Conservation (phyloP, 2,797 vertebrate genomes). For the Propithecus perrieri region DNA sequence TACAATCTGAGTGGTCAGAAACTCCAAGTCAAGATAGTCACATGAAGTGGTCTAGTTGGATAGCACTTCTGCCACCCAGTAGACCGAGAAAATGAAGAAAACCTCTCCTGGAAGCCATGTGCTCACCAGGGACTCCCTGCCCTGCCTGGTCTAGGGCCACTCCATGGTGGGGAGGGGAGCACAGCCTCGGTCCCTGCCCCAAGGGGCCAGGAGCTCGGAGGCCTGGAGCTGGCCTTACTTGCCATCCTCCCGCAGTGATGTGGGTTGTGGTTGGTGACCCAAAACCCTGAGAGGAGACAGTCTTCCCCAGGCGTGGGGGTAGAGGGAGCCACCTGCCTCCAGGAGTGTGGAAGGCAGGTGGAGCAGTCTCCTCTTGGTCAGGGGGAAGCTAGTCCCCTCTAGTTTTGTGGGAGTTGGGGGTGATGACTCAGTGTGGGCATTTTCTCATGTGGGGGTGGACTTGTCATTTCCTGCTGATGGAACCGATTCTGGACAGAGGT, state of each 20-base stretch:
- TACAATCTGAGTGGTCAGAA: background rate
- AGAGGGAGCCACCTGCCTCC: too few species aligned
- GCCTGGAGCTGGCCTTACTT: background rate
- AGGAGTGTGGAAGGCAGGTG: background rate
- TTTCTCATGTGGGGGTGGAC: background rate
- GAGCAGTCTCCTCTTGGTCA: background rate
- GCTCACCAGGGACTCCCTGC: background rate
- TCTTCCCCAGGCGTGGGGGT: background rate
- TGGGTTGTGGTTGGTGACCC: background rate
- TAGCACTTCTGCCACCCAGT: background rate
- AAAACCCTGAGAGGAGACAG: background rate
- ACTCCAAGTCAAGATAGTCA: background rate
- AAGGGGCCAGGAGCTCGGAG: background rate
- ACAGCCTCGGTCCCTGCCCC: rapidly evolving
- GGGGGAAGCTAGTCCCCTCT: too few species aligned
- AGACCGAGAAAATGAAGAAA: background rate
- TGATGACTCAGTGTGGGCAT: background rate
- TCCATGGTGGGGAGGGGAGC: rapidly evolving
- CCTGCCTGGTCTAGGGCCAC: background rate
- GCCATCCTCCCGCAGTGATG: too few species aligned
- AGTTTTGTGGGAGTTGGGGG: background rate
- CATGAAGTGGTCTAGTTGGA: background rate
- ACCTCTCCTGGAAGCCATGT: background rate
- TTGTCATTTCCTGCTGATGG: background rate
- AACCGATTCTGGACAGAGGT: background rate